Evolutionary conservation across 2,113 vertebrate genomes (phyloP), one percentile per base, ranked within the genome.

Genomic region (Coturnix japonica): DNA sequence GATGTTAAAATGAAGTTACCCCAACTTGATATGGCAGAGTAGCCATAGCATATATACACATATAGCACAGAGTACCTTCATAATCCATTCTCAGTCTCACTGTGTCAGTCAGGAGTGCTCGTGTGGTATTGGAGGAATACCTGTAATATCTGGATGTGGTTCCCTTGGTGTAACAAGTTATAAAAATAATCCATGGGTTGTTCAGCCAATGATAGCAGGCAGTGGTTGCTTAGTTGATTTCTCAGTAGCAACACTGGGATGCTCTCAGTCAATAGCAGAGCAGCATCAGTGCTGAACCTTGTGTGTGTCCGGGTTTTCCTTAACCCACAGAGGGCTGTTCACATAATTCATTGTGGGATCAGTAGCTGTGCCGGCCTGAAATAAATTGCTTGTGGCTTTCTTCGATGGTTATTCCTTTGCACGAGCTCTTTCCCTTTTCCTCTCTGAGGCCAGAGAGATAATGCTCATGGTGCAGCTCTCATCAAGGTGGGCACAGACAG

Each of bases 361-460:
- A 22, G 59, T 54, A 70, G 43, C 46, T 77, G 63, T 2, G 2
- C 51, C 0, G 4, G 49, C 41, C 70, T 81, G 71, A 64, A 53
- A 28, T 35, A 19, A 67, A 3, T n/a, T 13, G 26, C 19, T 61
- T 3, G 4, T 4, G 15, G 44, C 11, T 78, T 81, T 76, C 35
- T 46, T 79, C 14, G 6, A 25, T 47, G 67, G 33, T 8, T 57
- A 11, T 76, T 86, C 47, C 56, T 67, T 61, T 46, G 13, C 33
- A 5, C 46, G 81, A 70, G 37, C 71, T 79, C 41, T 85, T 87
- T 56, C 54, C 33, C 33, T 51, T 75, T 47, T 18, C 5, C 14
- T 43, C 26, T 47, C 15, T 16, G 0, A 39, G 71, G 37, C 61
- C 0, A 0, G 33, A 64, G 80, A n/a, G 82, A 30, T 83, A 31